Evolutionary conservation across 2,797 vertebrate genomes (phyloP).

Genomic region (Synanceia verrucosa): DNA sequence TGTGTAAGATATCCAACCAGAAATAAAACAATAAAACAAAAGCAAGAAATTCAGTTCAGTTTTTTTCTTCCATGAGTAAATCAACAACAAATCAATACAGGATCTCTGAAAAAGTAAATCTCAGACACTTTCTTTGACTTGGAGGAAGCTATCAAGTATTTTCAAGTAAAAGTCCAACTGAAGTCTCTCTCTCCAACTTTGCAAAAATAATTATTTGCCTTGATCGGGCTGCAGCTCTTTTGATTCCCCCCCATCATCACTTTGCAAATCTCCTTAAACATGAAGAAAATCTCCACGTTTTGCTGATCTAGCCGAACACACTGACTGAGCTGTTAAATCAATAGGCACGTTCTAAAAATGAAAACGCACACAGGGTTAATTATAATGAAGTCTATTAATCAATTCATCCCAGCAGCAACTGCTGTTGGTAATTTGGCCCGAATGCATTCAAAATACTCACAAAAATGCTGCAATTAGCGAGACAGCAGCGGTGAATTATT

Average conservation of each 20-base stretch:
- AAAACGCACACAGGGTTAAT: conserved; percentile 67
- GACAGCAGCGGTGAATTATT: conserved; percentile 31
- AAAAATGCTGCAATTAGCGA: conserved; percentile 55
- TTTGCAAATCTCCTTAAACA: neutral
- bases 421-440: conserved; percentile 58
- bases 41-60: too few relatives aligned
- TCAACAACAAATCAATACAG: too few relatives aligned
- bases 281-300: neutral
- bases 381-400: conserved; percentile 64
- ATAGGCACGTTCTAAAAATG: conserved; percentile 54
- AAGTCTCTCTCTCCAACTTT: too few relatives aligned
- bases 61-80: too few relatives aligned
- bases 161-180: too few relatives aligned
- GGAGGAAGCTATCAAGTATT: too few relatives aligned
- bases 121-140: too few relatives aligned
- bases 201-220: too few relatives aligned
- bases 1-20: too few relatives aligned
- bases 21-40: too few relatives aligned
- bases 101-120: too few relatives aligned
- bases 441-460: conserved; percentile 48
- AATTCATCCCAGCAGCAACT: conserved; percentile 49
- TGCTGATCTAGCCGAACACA: conserved; percentile 9
- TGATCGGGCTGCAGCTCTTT: neutral
- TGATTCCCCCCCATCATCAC: neutral
- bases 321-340: conserved; percentile 41